A percentile compares a stretch with the other conserved stretches of the same genome.
phyloP scores from a whole-genome alignment of 2,888 invertebrate genomes.

The Deroplatys truncata region DNA sequence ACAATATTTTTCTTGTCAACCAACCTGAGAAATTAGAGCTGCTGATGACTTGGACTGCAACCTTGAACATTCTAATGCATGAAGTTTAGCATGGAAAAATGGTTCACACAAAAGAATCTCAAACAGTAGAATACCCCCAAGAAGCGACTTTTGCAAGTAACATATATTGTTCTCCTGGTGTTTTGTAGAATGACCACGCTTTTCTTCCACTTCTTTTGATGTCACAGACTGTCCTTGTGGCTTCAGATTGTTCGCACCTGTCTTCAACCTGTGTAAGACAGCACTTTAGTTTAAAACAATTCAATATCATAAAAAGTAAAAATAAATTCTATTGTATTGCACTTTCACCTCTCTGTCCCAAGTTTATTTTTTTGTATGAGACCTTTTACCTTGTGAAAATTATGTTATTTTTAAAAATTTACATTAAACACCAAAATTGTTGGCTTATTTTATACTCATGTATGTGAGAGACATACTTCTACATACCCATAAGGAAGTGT shows the following conservation, averaged over 20 bases:
- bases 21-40: conserved; percentile 54
- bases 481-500: no score
- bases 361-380: no score
- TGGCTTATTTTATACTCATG: no score
- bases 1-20: not conserved
- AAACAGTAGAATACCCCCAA: conserved; percentile 66
- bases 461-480: no score
- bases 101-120: conserved; percentile 65
- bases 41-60: conserved; percentile 53
- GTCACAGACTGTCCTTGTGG: not conserved
- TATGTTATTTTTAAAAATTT: no score
- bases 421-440: no score
- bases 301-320: not conserved
- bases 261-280: not conserved
- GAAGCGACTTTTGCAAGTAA: conserved; percentile 61
- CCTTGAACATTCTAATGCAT: conserved; percentile 61
- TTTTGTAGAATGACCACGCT: not conserved
- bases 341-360: no score
- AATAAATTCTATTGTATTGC: no score
- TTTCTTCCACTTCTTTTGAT: not conserved
- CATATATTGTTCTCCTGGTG: conserved; percentile 35
- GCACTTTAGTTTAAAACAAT: not conserved
- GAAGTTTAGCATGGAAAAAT: conserved; percentile 64
- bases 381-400: no score
- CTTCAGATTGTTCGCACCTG: not conserved